These are phyloP conservation scores for Leucoraja ocellata DNA, from an alignment of 2,797 vertebrate species.

Conservation along the genomic window DNA sequence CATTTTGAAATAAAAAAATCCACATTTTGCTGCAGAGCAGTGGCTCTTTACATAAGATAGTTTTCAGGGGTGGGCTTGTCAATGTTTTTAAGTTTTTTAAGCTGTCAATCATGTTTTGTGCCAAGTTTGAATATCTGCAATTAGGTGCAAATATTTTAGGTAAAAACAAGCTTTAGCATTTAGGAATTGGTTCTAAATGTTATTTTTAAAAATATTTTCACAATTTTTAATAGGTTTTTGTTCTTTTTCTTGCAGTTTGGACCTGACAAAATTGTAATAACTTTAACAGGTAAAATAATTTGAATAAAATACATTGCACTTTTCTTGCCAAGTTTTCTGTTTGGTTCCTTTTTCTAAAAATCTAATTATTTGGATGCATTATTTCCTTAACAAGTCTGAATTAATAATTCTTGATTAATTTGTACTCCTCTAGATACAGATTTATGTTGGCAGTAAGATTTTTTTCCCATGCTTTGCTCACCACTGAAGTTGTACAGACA, in stretches of 20 bases:
- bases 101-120: neutral
- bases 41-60: neutral
- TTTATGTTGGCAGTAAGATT: no score
- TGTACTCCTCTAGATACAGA: no score
- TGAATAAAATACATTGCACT: neutral
- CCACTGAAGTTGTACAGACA: no score
- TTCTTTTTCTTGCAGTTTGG: conserved; percentile 49
- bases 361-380: no score
- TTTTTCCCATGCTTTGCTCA: no score
- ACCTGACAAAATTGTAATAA: conserved; percentile 52
- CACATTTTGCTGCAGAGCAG: neutral
- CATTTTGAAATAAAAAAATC: neutral
- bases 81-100: no score
- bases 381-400: no score
- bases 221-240: neutral
- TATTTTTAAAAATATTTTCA: neutral
- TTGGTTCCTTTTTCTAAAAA: neutral
- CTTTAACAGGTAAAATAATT: conserved; percentile 55
- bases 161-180: neutral
- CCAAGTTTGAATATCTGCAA: neutral
- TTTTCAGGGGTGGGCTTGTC: neutral
- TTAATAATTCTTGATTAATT: no score
- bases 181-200: neutral
- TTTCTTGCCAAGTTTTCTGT: neutral
- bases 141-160: neutral